These are phyloP conservation scores for Pelvicachromis taeniatus DNA, from an alignment of 2,113 vertebrate species.

Conservation along the genomic window DNA sequence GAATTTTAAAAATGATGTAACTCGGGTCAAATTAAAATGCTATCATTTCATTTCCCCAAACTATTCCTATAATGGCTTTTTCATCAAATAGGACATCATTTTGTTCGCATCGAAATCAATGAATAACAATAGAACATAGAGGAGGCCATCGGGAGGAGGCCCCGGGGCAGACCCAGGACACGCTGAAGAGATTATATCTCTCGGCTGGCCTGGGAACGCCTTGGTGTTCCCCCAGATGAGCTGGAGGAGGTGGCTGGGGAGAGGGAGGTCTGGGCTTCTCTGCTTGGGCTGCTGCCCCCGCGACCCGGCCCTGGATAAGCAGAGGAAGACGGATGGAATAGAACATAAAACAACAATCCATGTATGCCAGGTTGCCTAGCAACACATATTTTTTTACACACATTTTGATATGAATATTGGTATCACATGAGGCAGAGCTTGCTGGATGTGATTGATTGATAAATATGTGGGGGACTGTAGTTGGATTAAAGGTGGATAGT, in stretches of 20 bases:
- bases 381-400: not conserved
- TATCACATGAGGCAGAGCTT: not conserved
- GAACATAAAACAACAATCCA: not conserved
- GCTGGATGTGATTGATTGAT: not conserved
- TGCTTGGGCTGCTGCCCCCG: too few relatives aligned
- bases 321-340: too few relatives aligned
- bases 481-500: not conserved
- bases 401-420: not conserved
- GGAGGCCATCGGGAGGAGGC: too few relatives aligned
- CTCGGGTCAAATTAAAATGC: not conserved
- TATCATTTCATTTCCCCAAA: not conserved
- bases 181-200: too few relatives aligned
- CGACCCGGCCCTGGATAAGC: too few relatives aligned
- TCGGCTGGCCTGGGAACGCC: too few relatives aligned
- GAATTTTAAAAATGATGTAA: not conserved
- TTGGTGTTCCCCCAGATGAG: too few relatives aligned
- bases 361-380: not conserved
- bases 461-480: too few relatives aligned
- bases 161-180: too few relatives aligned
- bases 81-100: not conserved
- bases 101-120: not conserved
- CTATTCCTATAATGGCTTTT: not conserved
- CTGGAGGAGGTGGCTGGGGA: too few relatives aligned
- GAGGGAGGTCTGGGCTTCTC: too few relatives aligned
- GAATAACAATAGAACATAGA: not conserved